phyloP scores from a whole-genome alignment of 2,113 vertebrate genomes.

The Stigmatopora nigra region DNA sequence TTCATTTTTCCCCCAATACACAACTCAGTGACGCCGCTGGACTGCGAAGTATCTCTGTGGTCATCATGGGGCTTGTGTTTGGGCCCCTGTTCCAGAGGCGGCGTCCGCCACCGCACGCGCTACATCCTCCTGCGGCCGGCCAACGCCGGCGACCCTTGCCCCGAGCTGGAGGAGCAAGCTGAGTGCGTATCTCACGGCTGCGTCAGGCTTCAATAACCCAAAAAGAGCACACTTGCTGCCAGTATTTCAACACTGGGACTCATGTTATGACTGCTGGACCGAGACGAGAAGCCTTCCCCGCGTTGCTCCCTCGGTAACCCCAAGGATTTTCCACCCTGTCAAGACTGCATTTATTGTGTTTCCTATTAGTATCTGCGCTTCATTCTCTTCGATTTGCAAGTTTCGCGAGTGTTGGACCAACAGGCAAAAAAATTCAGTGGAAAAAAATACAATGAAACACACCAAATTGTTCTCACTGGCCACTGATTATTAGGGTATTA shows the following conservation, averaged over 20 bases:
- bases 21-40: conserved; percentile 67
- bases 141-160: conserved; percentile 69
- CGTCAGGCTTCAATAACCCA: conserved; percentile 53
- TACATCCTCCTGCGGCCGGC: conserved; percentile 74
- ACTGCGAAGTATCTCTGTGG: conserved; percentile 75
- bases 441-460: neutral
- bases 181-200: conserved; percentile 69
- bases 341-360: conserved; percentile 4
- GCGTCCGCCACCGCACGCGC: conserved; percentile 68
- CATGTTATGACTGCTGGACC: conserved; percentile 38
- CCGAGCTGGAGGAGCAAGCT: conserved; percentile 72
- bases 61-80: conserved; percentile 75
- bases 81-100: conserved; percentile 64
- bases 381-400: conserved; percentile 1
- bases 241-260: conserved; percentile 47
- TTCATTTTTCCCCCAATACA: neutral
- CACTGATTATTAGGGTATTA: conserved; percentile 34
- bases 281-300: conserved; percentile 11
- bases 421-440: neutral
- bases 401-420: conserved; percentile 6
- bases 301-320: neutral
- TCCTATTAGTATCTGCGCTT: neutral
- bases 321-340: conserved; percentile 5
- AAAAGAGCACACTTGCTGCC: conserved; percentile 23
- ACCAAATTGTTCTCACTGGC: conserved; percentile 35